Evolutionary conservation across 2,888 invertebrate species (phyloP).

Genomic region (Crocallis elinguaria): DNA sequence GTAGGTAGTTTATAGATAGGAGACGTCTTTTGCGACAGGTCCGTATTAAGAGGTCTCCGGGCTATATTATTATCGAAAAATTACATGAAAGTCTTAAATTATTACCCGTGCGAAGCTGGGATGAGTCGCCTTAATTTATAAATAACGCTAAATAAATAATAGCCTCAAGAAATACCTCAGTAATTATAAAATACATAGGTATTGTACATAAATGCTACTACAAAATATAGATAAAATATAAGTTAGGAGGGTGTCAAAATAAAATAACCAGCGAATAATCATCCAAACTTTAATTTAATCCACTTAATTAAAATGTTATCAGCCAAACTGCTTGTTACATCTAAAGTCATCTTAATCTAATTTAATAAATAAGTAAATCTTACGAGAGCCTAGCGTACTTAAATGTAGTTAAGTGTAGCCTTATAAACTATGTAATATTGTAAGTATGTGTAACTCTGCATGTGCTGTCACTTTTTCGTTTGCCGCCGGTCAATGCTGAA

Average conservation of each 20-base stretch:
- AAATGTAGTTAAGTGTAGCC: conserved; percentile 44
- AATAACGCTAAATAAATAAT: no score
- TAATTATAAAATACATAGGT: no score
- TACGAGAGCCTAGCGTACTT: conserved; percentile 36
- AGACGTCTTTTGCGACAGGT: no score
- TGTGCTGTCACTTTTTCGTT: background rate
- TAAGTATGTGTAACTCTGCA: conserved; percentile 12
- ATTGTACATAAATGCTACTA: no score
- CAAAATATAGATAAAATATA: no score
- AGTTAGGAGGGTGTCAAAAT: background rate
- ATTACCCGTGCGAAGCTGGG: no score
- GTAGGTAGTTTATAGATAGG: no score
- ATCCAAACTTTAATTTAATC: conserved; percentile 7
- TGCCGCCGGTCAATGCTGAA: conserved; percentile 20
- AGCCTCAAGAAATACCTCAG: no score
- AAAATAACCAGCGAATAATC: conserved; percentile 1
- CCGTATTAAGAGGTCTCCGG: no score
- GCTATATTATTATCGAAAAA: no score
- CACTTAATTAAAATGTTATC: conserved; percentile 4
- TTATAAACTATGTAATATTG: conserved; percentile 17
- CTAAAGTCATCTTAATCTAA: conserved; percentile 9
- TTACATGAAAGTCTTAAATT: no score
- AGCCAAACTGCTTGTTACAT: conserved; percentile 4
- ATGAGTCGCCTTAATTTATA: no score
- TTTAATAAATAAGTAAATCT: conserved; percentile 35